Percentiles rank a stretch among this genome's conserved stretches.
Conservation (phyloP, 1,140 invertebrate genomes). For the Trigoniulus corallinus region DNA sequence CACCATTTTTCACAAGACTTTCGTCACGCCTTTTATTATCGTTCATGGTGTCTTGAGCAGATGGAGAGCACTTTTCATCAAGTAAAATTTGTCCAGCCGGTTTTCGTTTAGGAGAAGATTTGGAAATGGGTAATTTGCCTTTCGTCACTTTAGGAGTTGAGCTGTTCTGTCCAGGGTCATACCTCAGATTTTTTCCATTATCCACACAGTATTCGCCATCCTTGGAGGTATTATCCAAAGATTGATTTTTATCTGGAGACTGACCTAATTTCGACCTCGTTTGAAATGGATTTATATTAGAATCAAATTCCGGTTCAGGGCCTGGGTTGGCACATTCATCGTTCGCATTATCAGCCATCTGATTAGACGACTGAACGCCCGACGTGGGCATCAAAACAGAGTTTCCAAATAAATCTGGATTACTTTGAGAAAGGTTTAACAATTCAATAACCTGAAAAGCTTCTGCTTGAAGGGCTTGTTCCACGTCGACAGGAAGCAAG, state of each 20-base stretch:
- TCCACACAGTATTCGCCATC: too few species aligned
- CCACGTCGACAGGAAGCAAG: neutral
- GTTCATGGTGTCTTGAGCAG: too few species aligned
- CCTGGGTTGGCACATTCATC: neutral
- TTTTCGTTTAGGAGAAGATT: neutral
- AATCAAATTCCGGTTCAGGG: neutral
- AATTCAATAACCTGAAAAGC: neutral
- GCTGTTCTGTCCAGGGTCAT: neutral
- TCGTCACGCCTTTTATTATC: too few species aligned
- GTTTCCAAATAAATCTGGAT: neutral
- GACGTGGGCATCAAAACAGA: neutral
- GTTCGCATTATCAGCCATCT: constrained; percentile 4
- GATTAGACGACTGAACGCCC: neutral
- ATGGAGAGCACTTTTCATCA: too few species aligned
- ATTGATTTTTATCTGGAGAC: neutral
- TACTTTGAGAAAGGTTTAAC: neutral
- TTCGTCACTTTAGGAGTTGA: neutral
- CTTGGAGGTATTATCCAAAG: neutral
- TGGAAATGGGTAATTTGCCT: neutral
- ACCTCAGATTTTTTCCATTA: neutral
- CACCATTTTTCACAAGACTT: too few species aligned
- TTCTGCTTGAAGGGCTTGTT: neutral
- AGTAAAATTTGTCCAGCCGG: neutral
- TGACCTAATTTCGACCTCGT: neutral
- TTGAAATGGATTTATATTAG: constrained; percentile 5